A percentile compares a stretch with the other conserved stretches of the same genome.
Evolutionary conservation across 2,113 vertebrate genomes (phyloP).

Genomic region (Ancistrus triradiatus): DNA sequence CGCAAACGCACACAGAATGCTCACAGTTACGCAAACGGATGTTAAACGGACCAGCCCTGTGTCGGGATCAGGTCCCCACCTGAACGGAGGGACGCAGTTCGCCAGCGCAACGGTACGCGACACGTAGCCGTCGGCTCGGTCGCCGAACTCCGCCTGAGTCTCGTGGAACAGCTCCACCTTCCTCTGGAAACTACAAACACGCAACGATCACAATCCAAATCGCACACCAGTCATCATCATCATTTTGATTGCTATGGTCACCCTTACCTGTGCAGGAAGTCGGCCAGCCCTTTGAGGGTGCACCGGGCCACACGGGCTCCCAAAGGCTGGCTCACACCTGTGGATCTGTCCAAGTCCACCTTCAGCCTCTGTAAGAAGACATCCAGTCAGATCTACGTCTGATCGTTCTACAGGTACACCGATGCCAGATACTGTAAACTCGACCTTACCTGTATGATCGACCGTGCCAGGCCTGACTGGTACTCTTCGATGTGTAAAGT

Average conservation of each 20-base stretch:
- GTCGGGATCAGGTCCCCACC: conserved; percentile 47
- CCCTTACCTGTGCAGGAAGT: conserved; percentile 83
- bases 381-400: conserved; percentile 6
- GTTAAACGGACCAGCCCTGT: neutral
- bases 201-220: neutral
- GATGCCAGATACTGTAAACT: too few relatives aligned
- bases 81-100: conserved; percentile 84
- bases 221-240: neutral
- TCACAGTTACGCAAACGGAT: neutral
- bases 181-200: conserved; percentile 77
- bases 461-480: conserved; percentile 67
- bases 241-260: neutral
- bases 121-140: conserved; percentile 66
- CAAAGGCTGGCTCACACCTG: conserved; percentile 79
- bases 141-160: conserved; percentile 65
- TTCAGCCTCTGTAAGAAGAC: conserved; percentile 74
- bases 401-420: too few relatives aligned
- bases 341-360: conserved; percentile 80
- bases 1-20: conserved; percentile 24
- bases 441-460: conserved; percentile 69
- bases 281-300: conserved; percentile 77
- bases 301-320: conserved; percentile 80
- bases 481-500: conserved; percentile 71
- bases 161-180: conserved; percentile 84
- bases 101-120: conserved; percentile 76